Percentiles rank a stretch among this genome's conserved stretches.
Evolutionary conservation across 2,888 invertebrate species (phyloP).

Genomic region (Drosophila tanythrix): DNA sequence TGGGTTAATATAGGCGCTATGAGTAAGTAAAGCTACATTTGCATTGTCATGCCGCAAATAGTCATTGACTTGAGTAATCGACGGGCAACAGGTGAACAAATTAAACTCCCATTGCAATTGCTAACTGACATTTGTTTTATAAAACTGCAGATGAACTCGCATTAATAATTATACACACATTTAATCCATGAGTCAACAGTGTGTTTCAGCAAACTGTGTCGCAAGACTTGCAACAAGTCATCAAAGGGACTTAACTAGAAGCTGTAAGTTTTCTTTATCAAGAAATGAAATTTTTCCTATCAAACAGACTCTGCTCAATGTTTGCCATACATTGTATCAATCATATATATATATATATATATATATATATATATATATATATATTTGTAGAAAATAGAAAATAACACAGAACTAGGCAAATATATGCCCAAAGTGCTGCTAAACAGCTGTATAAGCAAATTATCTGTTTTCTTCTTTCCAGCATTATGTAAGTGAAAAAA

Average conservation of each 20-base stretch:
- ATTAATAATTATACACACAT: too few species aligned
- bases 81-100: neutral
- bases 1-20: slow-evolving; percentile 46
- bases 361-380: neutral
- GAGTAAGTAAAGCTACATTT: slow-evolving; percentile 44
- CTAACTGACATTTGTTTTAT: slow-evolving; percentile 1
- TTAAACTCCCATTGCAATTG: slow-evolving; percentile 5
- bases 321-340: neutral
- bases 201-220: neutral
- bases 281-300: neutral
- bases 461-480: neutral
- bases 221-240: neutral
- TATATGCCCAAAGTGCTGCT: neutral
- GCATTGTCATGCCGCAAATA: slow-evolving; percentile 16
- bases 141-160: neutral
- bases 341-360: neutral
- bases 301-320: neutral
- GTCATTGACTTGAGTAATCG: slow-evolving; percentile 1
- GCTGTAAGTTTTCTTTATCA: neutral
- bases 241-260: neutral
- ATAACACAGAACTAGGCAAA: neutral
- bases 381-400: neutral
- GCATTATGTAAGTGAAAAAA: slow-evolving; percentile 4
- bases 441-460: neutral
- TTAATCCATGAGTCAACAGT: slow-evolving; percentile 33